Evolutionary conservation across 2,113 vertebrate species (phyloP).

Genomic region (Ia io): DNA sequence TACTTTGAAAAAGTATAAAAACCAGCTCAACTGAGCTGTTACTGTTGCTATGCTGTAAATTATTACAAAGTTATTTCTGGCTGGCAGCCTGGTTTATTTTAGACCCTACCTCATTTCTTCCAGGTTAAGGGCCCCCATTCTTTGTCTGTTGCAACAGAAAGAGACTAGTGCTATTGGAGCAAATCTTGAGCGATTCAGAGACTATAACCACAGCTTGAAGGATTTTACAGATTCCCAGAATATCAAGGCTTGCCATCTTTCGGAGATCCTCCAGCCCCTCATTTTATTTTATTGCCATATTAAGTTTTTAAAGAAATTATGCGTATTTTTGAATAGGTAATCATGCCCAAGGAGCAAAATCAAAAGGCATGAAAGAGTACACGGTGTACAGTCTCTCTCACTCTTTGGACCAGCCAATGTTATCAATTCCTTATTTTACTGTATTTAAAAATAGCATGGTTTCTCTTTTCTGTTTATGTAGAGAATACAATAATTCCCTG

Average conservation of each 20-base stretch:
- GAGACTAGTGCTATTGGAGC: background rate
- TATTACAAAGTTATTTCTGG: slow-evolving; percentile 67
- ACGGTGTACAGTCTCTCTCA: background rate
- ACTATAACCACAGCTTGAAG: background rate
- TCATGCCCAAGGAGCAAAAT: slow-evolving; percentile 30
- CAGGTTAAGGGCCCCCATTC: slow-evolving; percentile 37
- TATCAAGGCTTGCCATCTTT: background rate
- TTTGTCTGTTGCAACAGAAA: slow-evolving; percentile 47
- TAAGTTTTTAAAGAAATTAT: slow-evolving; percentile 31
- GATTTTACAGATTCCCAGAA: slow-evolving; percentile 20
- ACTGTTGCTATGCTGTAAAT: slow-evolving; percentile 41
- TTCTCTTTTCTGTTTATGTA: slow-evolving; percentile 54
- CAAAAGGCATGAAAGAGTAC: slow-evolving; percentile 30
- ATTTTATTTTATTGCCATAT: slow-evolving; percentile 61
- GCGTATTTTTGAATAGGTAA: slow-evolving; percentile 26
- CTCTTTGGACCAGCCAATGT: slow-evolving; percentile 6
- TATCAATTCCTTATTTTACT: slow-evolving; percentile 7
- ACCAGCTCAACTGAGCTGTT: background rate
- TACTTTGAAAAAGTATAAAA: slow-evolving; percentile 58
- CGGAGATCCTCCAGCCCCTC: background rate
- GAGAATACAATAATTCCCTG: slow-evolving; percentile 53
- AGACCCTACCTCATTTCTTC: slow-evolving; percentile 69
- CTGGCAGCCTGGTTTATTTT: slow-evolving; percentile 64
- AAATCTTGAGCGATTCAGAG: slow-evolving; percentile 6
- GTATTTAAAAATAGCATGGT: slow-evolving; percentile 40